A percentile compares a stretch with the other conserved stretches of the same genome.
These are phyloP conservation scores for Tetramorium alpestre DNA, from an alignment of 1,140 invertebrate species.

Conservation along the genomic window DNA sequence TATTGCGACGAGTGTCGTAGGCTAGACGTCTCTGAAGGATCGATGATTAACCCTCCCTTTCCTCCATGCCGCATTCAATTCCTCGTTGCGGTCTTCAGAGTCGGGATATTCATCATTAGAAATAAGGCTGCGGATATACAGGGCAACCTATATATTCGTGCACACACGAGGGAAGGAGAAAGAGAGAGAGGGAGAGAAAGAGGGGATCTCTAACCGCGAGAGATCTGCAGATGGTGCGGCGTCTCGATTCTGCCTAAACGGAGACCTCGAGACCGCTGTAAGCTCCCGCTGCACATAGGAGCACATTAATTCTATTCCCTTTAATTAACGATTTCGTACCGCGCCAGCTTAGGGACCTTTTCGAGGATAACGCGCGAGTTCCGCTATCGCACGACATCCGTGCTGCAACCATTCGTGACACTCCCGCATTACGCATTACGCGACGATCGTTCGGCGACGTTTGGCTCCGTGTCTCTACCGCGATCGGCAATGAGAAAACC, in stretches of 20 bases:
- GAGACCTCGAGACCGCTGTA: background rate
- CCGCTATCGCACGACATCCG: background rate
- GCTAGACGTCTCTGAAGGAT: background rate
- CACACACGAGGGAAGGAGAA: background rate
- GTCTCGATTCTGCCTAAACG: conserved; percentile 32
- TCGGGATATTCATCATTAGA: conserved; percentile 18
- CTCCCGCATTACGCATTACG: background rate
- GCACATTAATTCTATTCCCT: conserved; percentile 30
- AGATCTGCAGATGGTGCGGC: conserved; percentile 16
- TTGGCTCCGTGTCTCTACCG: background rate
- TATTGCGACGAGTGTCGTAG: background rate
- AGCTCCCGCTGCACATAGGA: background rate
- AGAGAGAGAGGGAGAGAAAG: too few species aligned
- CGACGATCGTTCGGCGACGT: background rate
- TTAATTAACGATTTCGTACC: conserved; percentile 28
- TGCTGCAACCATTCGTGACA: background rate
- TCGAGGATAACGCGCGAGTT: background rate
- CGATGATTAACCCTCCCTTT: background rate
- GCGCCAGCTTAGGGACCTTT: background rate
- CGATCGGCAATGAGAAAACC: background rate
- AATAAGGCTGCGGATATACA: conserved; percentile 5
- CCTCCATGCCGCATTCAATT: background rate
- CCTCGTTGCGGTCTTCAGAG: background rate
- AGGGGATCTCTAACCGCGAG: background rate
- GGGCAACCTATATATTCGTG: background rate